Conservation (phyloP, 2,888 invertebrate species). For the Rutpela maculata region DNA sequence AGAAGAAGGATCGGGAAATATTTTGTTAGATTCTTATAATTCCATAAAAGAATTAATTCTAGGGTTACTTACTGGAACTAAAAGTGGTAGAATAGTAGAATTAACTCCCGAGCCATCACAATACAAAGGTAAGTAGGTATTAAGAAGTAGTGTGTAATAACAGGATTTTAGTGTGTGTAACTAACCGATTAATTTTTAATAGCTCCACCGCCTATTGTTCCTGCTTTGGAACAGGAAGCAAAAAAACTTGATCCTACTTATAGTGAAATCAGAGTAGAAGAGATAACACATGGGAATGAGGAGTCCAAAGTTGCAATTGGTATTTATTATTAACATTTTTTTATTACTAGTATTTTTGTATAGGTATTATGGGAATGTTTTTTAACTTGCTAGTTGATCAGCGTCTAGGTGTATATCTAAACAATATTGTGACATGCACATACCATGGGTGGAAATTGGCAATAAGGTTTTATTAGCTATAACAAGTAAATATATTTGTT, state of each 20-base stretch:
- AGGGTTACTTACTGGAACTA: slow-evolving; percentile 46
- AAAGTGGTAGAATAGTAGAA: slow-evolving; percentile 34
- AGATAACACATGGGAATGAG: slow-evolving; percentile 68
- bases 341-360: slow-evolving; percentile 29
- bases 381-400: slow-evolving; percentile 7
- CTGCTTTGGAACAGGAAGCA: slow-evolving; percentile 57
- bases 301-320: slow-evolving; percentile 70
- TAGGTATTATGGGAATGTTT: background rate
- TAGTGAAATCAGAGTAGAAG: slow-evolving; percentile 74
- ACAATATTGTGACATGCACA: background rate
- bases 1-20: slow-evolving; percentile 75
- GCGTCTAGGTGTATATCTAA: background rate
- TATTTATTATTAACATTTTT: slow-evolving; percentile 50
- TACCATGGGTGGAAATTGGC: background rate
- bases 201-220: slow-evolving; percentile 63
- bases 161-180: background rate
- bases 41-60: slow-evolving; percentile 56
- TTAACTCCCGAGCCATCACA: slow-evolving; percentile 54
- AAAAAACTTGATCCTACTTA: slow-evolving; percentile 62
- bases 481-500: too few species aligned
- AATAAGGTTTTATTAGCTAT: too few species aligned
- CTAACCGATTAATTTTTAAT: slow-evolving; percentile 41
- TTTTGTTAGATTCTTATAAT: slow-evolving; percentile 54
- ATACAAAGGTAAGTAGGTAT: slow-evolving; percentile 60
- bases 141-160: slow-evolving; percentile 10